Conservation (phyloP, 2,797 vertebrate species). For the Gymnoscopelus microlampas region DNA sequence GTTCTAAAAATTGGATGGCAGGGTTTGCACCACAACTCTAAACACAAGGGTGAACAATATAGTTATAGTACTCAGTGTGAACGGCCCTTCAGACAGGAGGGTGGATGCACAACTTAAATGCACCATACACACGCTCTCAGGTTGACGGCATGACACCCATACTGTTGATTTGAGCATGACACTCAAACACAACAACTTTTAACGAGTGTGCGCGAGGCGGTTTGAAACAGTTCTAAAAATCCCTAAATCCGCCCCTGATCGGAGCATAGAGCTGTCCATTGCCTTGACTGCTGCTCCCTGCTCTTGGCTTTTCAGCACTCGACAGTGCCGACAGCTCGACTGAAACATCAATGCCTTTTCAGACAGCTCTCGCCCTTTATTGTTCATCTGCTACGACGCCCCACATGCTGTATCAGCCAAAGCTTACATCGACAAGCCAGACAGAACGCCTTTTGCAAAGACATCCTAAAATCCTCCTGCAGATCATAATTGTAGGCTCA, state of each 20-base stretch:
- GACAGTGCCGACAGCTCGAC: slow-evolving; percentile 58
- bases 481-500: slow-evolving; percentile 52
- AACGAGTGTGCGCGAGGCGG: no score
- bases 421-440: slow-evolving; percentile 58
- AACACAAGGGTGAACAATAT: no score
- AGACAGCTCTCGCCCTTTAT: slow-evolving; percentile 54
- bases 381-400: slow-evolving; percentile 65
- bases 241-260: background rate
- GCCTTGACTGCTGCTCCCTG: slow-evolving; percentile 42
- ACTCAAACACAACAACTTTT: no score
- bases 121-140: no score
- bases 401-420: slow-evolving; percentile 54
- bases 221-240: no score
- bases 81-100: no score
- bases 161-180: no score
- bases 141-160: no score
- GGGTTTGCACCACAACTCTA: no score
- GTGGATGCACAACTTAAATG: no score
- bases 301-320: slow-evolving; percentile 47
- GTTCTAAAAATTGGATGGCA: no score
- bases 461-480: slow-evolving; percentile 44
- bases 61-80: no score
- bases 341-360: slow-evolving; percentile 45
- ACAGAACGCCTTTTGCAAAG: slow-evolving; percentile 44
- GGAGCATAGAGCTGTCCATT: slow-evolving; percentile 44